Evolutionary conservation across 2,113 vertebrate genomes (phyloP), one percentile per base, ranked within the genome.

Genomic region (Entomyzon cyanotis): DNA sequence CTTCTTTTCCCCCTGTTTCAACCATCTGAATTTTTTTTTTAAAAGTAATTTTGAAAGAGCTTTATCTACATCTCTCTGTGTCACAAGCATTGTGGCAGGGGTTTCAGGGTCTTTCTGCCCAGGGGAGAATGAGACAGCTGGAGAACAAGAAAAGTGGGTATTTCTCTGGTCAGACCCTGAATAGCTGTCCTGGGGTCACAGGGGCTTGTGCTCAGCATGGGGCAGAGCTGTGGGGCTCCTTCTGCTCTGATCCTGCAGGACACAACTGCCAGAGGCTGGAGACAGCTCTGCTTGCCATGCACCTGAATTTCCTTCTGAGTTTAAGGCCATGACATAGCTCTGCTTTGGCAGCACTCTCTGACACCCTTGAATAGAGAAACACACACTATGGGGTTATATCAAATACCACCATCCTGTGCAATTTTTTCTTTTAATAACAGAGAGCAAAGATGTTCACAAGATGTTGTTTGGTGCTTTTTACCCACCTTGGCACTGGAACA

Each of bases 181-280:
- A 10, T 24, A 39, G 69, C 3, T 3, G 87, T 11, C 24, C 73
- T 46, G 53, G 53, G 31, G 24, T 53, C 37, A 37, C 21, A 35
- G 59, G 39, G 24, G 39, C 8, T 65, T n/a, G 42, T 53, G 24
- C 25, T 63, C 10, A 31, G 9, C 0, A 0, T 1, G 10, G 28
- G 7, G 9, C 27, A 19, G 33, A 25, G 42, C 23, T 37, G n/a
- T 35, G 37, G 47, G 24, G 10, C 23, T 76, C 12, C 39, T 70
- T 71, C 50, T n/a, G 35, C 60, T 81, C 64, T 2, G 6, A 8
- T 39, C 41, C 44, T 12, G 2, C 0, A 19, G 46, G 23, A 80
- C 21, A 13, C 0, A 0, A 0, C 25, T 42, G 23, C 20, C 49
- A 30, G 39, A 37, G 74, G 50, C 74, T 44, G 56, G 64, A 35